Percentiles rank a stretch among this genome's conserved stretches.
Conservation (phyloP, 2,113 vertebrate genomes). For the Poeciliopsis prolifica region DNA sequence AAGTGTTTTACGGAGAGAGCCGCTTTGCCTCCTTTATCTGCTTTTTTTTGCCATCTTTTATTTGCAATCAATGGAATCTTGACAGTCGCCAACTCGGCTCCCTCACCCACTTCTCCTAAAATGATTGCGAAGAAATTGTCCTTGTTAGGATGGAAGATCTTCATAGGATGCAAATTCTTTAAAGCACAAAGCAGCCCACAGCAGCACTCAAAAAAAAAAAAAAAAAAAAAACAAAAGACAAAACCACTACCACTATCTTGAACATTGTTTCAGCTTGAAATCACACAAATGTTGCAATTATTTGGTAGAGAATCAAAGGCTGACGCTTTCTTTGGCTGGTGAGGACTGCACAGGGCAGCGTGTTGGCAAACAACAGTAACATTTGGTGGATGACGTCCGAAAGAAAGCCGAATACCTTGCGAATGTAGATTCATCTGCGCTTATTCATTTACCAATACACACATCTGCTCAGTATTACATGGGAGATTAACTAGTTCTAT, state of each 20-base stretch:
- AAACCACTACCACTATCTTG: constrained; percentile 2
- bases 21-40: constrained; percentile 9
- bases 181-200: neutral
- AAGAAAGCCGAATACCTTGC: constrained; percentile 44
- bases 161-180: constrained; percentile 49
- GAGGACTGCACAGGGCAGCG: neutral
- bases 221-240: too few relatives aligned
- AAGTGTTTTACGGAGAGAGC: constrained; percentile 41
- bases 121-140: constrained; percentile 17
- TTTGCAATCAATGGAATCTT: constrained; percentile 43
- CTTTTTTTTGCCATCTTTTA: constrained; percentile 25
- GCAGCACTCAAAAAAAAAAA: constrained; percentile 7
- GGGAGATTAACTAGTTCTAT: constrained; percentile 74
- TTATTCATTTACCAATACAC: constrained; percentile 59
- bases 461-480: constrained; percentile 69
- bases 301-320: constrained; percentile 11
- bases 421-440: constrained; percentile 54
- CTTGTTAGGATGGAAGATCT: constrained; percentile 52
- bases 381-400: constrained; percentile 39
- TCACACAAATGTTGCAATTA: constrained; percentile 19
- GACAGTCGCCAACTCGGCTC: constrained; percentile 29
- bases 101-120: constrained; percentile 12
- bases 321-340: constrained; percentile 17
- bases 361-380: constrained; percentile 15
- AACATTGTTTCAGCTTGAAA: constrained; percentile 14